Base-by-base conservation (phyloP, 2,797 vertebrate genomes). In the Spea hammondii region DNA sequence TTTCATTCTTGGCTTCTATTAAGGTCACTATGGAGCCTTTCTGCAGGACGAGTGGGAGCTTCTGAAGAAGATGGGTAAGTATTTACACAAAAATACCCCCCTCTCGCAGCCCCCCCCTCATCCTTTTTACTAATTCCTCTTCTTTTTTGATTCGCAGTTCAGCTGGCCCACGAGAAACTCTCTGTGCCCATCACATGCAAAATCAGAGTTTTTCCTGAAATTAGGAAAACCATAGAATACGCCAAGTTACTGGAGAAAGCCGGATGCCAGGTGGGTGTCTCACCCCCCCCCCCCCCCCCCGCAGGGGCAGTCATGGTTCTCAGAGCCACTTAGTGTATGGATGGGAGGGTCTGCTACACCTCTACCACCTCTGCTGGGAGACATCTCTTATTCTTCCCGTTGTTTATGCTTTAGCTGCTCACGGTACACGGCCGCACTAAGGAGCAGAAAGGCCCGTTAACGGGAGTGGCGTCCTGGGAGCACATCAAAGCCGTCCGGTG, bases 21-120 rank as follows among this genome's bases (percentile, higher is more conserved):
- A 68, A 99, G 97, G 97, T 76, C 97, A 95, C 86, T 99, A 99
- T 0, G 97, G 97, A 57, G 96, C 93, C 54, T 99, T 96, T 83
- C 92, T 99, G 6, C 97, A 99, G 87, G 97, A 99, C 0, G 95
- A 99, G 80, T 99, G 97, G 97, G 94, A 93, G 75, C 91, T 99
- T 81, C 91, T 99, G 17, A 94, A 94, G 86, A 96, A 90, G 85
- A 99, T 99, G 94, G 91, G 97, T 98, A 90, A 90, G 95, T 92
- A 5, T 47, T 57, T 48, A 17, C 48, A 5, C 32, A 4, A 0
- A 71, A 32, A 47, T 65, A 4, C 44, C 11, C 8, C 4, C 46
- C 8, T 0, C 14, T 62, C 59, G 3, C 1, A 13, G 55, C 9
- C n/a, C 9, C 45, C 14, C 5, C 17, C 45, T 55, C 51, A 5